A percentile compares a stretch with the other conserved stretches of the same genome.
Conservation (phyloP, 2,113 vertebrate genomes). For the Caranx ignobilis region DNA sequence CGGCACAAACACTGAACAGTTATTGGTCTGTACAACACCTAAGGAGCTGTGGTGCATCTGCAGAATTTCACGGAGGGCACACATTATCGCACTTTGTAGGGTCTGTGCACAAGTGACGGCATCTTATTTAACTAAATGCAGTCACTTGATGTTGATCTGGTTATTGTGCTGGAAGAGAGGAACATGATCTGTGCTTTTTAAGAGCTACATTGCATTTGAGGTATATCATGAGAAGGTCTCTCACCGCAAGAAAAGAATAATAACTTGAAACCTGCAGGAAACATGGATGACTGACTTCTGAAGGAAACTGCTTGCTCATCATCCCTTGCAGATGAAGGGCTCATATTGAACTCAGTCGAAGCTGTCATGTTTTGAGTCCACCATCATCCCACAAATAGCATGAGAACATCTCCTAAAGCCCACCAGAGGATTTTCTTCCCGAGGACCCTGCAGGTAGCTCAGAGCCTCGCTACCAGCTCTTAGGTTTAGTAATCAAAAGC, state of each 20-base stretch:
- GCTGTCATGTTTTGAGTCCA: constrained; percentile 49
- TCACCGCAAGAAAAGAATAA: neutral
- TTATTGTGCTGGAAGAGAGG: neutral
- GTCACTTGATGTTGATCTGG: neutral
- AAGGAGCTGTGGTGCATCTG: neutral
- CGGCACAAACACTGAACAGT: constrained; percentile 35
- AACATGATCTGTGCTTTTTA: neutral
- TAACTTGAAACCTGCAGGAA: constrained; percentile 38
- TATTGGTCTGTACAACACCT: constrained; percentile 32
- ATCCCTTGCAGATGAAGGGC: constrained; percentile 45
- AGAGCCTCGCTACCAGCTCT: constrained; percentile 48
- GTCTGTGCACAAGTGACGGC: neutral
- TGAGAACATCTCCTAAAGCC: constrained; percentile 54
- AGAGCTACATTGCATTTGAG: neutral
- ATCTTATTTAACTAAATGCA: neutral
- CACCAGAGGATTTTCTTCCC: constrained; percentile 46
- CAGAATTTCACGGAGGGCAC: neutral
- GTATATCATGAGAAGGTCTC: neutral
- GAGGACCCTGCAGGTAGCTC: constrained; percentile 50
- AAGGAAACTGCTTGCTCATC: constrained; percentile 39
- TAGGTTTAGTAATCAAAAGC: constrained; percentile 61
- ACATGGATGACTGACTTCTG: constrained; percentile 19
- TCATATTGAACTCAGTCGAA: constrained; percentile 29
- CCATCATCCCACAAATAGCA: constrained; percentile 54
- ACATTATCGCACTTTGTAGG: neutral